Conservation (phyloP, 2,888 invertebrate genomes). For the Drosophila algonquin region DNA sequence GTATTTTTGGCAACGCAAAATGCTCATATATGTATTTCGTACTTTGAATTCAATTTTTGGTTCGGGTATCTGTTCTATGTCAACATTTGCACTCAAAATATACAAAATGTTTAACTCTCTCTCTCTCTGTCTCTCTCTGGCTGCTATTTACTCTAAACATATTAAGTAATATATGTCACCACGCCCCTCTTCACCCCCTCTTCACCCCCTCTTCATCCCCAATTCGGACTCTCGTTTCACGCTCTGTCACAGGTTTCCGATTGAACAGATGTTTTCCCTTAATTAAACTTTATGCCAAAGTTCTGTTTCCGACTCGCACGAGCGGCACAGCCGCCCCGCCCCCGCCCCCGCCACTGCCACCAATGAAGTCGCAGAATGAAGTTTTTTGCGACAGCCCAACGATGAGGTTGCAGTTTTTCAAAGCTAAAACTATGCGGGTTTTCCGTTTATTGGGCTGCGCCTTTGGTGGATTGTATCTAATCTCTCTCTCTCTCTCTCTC, state of each 20-base stretch:
- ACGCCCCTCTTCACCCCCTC: constrained; percentile 1
- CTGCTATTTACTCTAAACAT: constrained; percentile 33
- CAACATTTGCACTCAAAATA: constrained; percentile 27
- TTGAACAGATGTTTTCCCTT: constrained; percentile 30
- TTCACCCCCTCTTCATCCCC: too few species aligned
- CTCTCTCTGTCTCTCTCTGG: neutral
- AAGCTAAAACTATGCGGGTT: too few species aligned
- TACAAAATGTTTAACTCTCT: constrained; percentile 18
- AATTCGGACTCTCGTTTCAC: neutral
- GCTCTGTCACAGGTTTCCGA: neutral
- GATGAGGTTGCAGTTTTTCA: too few species aligned
- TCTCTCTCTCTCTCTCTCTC: too few species aligned
- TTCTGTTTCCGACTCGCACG: neutral
- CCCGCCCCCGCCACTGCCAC: too few species aligned
- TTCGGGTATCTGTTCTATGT: constrained; percentile 44
- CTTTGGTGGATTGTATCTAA: too few species aligned
- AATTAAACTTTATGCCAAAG: neutral
- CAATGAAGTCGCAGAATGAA: neutral
- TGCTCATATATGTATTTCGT: constrained; percentile 14
- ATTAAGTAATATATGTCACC: constrained; percentile 33
- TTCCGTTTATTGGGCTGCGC: too few species aligned
- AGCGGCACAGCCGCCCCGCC: too few species aligned
- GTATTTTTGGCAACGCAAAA: constrained; percentile 41
- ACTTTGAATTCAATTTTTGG: constrained; percentile 22
- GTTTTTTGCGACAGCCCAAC: neutral